phyloP scores from a whole-genome alignment of 2,888 invertebrate species.

The Anaspis maculata region DNA sequence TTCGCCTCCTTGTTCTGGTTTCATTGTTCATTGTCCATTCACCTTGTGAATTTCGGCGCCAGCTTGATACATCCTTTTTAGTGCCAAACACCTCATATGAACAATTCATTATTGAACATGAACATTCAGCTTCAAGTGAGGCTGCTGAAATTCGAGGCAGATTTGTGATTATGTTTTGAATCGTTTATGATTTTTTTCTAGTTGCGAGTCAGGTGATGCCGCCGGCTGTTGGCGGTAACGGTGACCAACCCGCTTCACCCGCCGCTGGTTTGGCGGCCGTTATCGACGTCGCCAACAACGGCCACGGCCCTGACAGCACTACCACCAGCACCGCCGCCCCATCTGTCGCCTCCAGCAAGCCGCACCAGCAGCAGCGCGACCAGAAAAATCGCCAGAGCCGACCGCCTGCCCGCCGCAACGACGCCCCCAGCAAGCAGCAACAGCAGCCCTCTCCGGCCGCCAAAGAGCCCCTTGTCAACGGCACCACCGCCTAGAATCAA shows the following conservation, averaged over 20 bases:
- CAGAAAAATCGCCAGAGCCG: conserved; percentile 30
- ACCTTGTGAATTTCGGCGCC: too few relatives aligned
- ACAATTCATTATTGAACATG: background rate
- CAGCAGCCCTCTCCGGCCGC: conserved; percentile 44
- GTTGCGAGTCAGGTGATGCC: too few relatives aligned
- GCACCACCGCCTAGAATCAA: conserved; percentile 49
- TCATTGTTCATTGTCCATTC: too few relatives aligned
- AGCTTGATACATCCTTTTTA: too few relatives aligned
- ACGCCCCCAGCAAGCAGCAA: too few relatives aligned
- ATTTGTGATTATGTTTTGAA: too few relatives aligned
- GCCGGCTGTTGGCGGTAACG: conserved; percentile 2
- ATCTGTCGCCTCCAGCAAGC: conserved; percentile 13
- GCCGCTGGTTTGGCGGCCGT: too few relatives aligned
- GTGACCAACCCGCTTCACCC: background rate
- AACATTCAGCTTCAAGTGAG: background rate
- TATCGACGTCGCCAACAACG: conserved; percentile 7
- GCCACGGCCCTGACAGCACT: conserved; percentile 1
- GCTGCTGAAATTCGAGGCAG: too few relatives aligned
- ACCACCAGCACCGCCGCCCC: conserved; percentile 8
- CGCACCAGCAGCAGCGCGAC: conserved; percentile 12
- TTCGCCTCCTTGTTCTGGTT: too few relatives aligned
- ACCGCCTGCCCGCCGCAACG: conserved; percentile 35
- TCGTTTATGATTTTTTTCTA: too few relatives aligned
- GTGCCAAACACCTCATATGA: too few relatives aligned
- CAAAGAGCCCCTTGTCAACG: conserved; percentile 59